Percentiles rank a stretch among this genome's conserved stretches.
phyloP scores from a whole-genome alignment of 2,113 vertebrate species.

The Arvicanthis niloticus region DNA sequence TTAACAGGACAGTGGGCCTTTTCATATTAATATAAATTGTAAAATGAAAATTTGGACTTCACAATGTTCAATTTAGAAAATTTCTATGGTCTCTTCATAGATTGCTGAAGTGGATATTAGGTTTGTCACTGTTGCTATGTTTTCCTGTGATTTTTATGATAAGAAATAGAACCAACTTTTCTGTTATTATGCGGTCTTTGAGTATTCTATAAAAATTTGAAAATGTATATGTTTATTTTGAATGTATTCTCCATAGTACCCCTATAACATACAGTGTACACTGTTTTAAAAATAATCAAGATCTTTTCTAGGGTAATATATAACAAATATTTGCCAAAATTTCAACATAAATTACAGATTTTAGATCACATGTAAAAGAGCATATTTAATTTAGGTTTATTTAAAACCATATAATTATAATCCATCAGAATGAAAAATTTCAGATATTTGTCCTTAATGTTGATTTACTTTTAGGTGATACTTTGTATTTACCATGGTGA shows the following conservation, averaged over 20 bases:
- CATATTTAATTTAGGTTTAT: not conserved
- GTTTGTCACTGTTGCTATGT: not conserved
- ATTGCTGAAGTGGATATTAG: not conserved
- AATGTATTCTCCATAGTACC: not conserved
- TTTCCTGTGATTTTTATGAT: not conserved
- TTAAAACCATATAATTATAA: not conserved
- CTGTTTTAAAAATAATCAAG: not conserved
- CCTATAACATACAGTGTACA: too few relatives aligned
- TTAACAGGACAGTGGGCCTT: not conserved
- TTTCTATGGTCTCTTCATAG: not conserved
- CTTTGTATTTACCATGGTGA: not conserved
- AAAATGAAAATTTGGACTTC: not conserved
- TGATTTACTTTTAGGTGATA: not conserved
- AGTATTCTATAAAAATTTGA: not conserved
- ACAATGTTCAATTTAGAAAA: slow-evolving; percentile 11
- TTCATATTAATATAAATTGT: not conserved
- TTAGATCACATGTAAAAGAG: not conserved
- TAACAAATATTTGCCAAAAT: not conserved
- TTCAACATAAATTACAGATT: not conserved
- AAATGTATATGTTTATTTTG: not conserved
- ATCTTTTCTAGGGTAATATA: not conserved
- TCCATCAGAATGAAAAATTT: not conserved
- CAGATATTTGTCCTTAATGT: not conserved
- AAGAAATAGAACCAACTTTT: not conserved
- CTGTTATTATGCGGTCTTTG: not conserved